phyloP scores from a whole-genome alignment of 1,140 invertebrate genomes.

The Linepithema humile region DNA sequence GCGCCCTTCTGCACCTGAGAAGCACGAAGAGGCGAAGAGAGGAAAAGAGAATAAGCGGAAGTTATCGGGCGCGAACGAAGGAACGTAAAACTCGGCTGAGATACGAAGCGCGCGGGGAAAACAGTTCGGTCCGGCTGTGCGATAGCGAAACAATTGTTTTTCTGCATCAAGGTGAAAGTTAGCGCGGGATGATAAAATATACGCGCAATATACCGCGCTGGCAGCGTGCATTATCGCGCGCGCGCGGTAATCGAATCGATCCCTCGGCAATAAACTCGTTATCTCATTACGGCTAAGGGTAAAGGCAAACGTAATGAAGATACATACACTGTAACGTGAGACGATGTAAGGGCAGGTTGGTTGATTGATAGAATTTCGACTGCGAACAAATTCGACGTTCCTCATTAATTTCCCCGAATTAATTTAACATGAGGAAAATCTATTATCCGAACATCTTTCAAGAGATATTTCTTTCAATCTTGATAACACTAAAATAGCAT shows the following conservation, averaged over 20 bases:
- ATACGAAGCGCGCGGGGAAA: constrained; percentile 24
- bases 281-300: constrained; percentile 30
- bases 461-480: neutral
- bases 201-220: neutral
- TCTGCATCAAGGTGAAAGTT: constrained; percentile 10
- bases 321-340: neutral
- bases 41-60: constrained; percentile 4
- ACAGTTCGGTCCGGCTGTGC: neutral
- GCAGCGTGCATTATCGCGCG: constrained; percentile 14
- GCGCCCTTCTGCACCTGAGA: neutral
- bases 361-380: neutral
- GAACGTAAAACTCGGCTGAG: constrained; percentile 4
- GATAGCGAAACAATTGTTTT: constrained; percentile 53
- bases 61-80: constrained; percentile 16
- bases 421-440: neutral
- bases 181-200: constrained; percentile 32
- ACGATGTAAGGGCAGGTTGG: neutral
- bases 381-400: no score
- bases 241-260: constrained; percentile 13
- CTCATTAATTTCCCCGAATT: neutral
- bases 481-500: neutral
- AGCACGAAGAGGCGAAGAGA: neutral
- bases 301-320: constrained; percentile 30
- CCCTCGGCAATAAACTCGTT: constrained; percentile 22
- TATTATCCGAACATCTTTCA: neutral